Percentiles rank a stretch among this genome's conserved stretches.
Evolutionary conservation across 2,113 vertebrate genomes (phyloP).

Genomic region (Corythoichthys haematopterus): DNA sequence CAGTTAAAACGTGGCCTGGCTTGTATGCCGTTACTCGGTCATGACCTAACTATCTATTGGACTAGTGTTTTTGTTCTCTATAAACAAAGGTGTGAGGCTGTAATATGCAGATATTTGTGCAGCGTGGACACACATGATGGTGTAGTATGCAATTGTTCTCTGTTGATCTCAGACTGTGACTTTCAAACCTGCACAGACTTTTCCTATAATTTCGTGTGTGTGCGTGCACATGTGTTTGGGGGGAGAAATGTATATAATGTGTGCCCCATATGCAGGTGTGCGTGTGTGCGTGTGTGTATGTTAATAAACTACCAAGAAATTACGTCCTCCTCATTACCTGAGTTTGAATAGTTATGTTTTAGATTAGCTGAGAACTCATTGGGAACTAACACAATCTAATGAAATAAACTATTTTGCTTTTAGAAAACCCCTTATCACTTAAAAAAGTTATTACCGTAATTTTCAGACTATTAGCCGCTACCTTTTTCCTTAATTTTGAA

Average conservation of each 20-base stretch:
- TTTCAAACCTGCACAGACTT: constrained; percentile 46
- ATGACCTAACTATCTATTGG: constrained; percentile 40
- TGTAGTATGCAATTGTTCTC: constrained; percentile 34
- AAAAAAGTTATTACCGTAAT: too few species aligned
- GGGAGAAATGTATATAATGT: constrained; percentile 36
- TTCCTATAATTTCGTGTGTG: constrained; percentile 44
- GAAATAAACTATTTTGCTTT: too few species aligned
- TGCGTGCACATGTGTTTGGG: constrained; percentile 12
- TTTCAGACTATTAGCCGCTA: too few species aligned
- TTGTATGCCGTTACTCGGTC: constrained; percentile 25
- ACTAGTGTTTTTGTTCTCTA: constrained; percentile 28
- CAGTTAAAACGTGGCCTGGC: background rate
- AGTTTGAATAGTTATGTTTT: background rate
- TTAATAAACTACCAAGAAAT: constrained; percentile 64
- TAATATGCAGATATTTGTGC: constrained; percentile 36
- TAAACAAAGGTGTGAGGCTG: constrained; percentile 32
- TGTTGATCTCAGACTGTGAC: constrained; percentile 49
- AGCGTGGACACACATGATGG: constrained; percentile 11
- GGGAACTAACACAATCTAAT: background rate
- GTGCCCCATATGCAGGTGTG: constrained; percentile 45
- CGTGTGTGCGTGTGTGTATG: constrained; percentile 70
- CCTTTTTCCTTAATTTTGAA: too few species aligned
- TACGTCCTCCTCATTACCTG: constrained; percentile 14
- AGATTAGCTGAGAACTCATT: background rate
- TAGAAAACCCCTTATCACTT: too few species aligned